A percentile compares a stretch with the other conserved stretches of the same genome.
Evolutionary conservation across 2,113 vertebrate species (phyloP).

Genomic region (Leucopsar rothschildi): DNA sequence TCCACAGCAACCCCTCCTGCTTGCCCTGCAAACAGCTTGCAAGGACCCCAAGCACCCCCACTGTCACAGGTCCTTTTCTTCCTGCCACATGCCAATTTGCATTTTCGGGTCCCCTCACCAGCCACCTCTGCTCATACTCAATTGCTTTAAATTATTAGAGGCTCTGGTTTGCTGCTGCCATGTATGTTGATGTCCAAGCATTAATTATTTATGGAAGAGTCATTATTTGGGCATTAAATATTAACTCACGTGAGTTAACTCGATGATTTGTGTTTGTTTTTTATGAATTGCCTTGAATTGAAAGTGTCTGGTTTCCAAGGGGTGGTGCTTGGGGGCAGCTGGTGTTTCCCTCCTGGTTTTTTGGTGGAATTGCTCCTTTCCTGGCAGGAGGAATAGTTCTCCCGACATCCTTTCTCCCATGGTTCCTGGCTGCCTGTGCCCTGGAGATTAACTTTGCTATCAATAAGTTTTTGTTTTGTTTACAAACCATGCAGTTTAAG

Average conservation of each 20-base stretch:
- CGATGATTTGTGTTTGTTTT: conserved; percentile 57
- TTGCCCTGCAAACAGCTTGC: not conserved
- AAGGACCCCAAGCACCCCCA: not conserved
- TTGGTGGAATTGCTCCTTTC: not conserved
- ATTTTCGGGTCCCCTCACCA: not conserved
- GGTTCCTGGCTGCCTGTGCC: not conserved
- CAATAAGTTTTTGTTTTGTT: not conserved
- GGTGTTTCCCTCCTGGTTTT: not conserved
- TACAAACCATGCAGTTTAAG: not conserved
- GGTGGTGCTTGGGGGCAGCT: not conserved
- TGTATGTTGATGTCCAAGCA: conserved; percentile 50
- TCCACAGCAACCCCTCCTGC: not conserved
- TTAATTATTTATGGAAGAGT: conserved; percentile 74
- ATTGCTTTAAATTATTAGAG: conserved; percentile 1
- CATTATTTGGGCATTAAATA: conserved; percentile 75
- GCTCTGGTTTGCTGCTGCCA: not conserved
- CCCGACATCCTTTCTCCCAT: not conserved
- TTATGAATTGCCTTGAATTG: conserved; percentile 10
- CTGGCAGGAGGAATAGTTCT: not conserved
- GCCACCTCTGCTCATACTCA: not conserved
- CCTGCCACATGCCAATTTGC: not conserved
- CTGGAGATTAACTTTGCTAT: not conserved
- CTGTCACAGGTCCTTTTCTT: not conserved
- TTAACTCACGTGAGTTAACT: conserved; percentile 29
- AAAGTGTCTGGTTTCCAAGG: conserved; percentile 10